phyloP scores from a whole-genome alignment of 2,888 invertebrate species.

The Baccha elongata region DNA sequence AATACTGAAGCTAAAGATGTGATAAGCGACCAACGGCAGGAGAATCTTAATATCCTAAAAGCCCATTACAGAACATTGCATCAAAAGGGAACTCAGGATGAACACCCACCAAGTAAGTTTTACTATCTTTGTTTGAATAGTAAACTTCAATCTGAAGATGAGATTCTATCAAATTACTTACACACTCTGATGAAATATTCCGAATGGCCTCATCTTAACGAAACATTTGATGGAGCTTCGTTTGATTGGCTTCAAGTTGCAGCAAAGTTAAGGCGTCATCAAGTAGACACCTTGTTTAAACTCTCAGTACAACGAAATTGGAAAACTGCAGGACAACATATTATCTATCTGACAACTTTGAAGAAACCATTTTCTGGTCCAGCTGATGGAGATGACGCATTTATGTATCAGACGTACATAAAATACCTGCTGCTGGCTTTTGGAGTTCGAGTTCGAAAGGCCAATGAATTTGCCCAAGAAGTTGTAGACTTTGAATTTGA shows the following conservation, averaged over 20 bases:
- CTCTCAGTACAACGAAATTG: constrained; percentile 78
- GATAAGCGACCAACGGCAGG: constrained; percentile 67
- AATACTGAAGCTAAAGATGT: constrained; percentile 75
- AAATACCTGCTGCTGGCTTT: constrained; percentile 78
- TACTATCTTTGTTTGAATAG: constrained; percentile 48
- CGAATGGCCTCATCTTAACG: constrained; percentile 78
- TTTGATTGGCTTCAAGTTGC: constrained; percentile 77
- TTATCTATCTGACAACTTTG: constrained; percentile 77
- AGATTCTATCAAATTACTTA: constrained; percentile 36
- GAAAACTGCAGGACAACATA: constrained; percentile 78
- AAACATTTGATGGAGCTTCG: constrained; percentile 49
- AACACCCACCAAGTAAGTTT: constrained; percentile 38
- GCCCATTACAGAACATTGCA: constrained; percentile 65
- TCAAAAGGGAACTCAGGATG: not conserved
- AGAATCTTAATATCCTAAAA: constrained; percentile 78
- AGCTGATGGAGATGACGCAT: constrained; percentile 74
- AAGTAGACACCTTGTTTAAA: constrained; percentile 77
- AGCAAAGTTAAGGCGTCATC: constrained; percentile 78
- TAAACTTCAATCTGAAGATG: constrained; percentile 22
- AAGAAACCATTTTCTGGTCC: constrained; percentile 43
- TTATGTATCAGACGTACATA: constrained; percentile 78
- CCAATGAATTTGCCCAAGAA: constrained; percentile 76
- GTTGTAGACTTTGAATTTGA: constrained; percentile 77
- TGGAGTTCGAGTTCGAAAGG: constrained; percentile 77
- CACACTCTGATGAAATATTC: constrained; percentile 16